These are phyloP conservation scores for Hylaeus volcanicus DNA, from an alignment of 1,140 invertebrate genomes.

Conservation along the genomic window DNA sequence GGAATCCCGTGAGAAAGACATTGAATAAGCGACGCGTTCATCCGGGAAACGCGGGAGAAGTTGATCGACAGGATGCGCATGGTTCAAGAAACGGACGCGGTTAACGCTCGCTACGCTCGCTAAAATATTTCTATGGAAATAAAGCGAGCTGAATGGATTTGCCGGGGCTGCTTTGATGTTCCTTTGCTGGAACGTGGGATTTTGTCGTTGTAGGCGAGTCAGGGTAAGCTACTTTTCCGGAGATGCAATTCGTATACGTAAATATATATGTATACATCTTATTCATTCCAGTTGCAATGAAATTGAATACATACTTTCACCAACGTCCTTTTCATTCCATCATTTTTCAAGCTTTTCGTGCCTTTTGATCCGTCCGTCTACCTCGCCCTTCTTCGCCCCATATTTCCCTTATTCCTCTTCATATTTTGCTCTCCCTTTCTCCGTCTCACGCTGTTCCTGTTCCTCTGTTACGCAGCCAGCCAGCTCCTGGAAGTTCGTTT, in stretches of 20 bases:
- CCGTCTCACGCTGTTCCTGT: background rate
- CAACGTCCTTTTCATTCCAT: conserved; percentile 6
- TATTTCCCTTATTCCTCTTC: conserved; percentile 22
- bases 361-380: conserved; percentile 3
- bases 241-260: conserved; percentile 51
- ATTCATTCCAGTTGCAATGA: conserved; percentile 56
- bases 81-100: background rate
- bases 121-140: conserved; percentile 44
- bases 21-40: background rate
- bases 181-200: conserved; percentile 16
- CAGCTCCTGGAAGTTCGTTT: conserved; percentile 44
- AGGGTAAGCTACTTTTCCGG: conserved; percentile 44
- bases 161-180: conserved; percentile 49
- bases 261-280: conserved; percentile 52
- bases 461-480: background rate
- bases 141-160: conserved; percentile 33
- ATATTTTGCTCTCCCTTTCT: background rate
- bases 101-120: background rate
- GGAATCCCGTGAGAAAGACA: background rate
- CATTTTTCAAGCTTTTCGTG: background rate
- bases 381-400: background rate
- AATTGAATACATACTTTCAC: conserved; percentile 55
- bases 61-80: background rate
- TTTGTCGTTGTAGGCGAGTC: conserved; percentile 27
- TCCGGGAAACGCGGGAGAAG: background rate